phyloP scores from a whole-genome alignment of 1,140 invertebrate genomes.

The Orius laevigatus region DNA sequence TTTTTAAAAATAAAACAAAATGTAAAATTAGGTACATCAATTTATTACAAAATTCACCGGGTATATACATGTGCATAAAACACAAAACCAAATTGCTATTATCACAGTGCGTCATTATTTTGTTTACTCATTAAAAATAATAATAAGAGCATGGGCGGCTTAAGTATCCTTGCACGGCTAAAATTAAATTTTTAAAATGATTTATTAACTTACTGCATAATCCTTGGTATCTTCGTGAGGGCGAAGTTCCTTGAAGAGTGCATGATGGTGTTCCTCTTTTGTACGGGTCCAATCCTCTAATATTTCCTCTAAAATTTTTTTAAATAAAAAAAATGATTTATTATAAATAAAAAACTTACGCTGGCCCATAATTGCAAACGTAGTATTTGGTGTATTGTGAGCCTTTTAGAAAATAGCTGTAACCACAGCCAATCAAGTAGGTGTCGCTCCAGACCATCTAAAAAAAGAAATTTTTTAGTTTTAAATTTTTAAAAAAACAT shows the following conservation, averaged over 20 bases:
- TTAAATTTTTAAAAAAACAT: not conserved
- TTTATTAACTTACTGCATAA: constrained; percentile 47
- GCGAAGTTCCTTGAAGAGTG: constrained; percentile 43
- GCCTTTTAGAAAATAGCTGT: constrained; percentile 56
- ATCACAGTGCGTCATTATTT: not conserved
- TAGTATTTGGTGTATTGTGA: constrained; percentile 58
- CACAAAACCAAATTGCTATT: too few relatives aligned
- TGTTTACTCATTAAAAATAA: not conserved
- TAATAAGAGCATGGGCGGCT: constrained; percentile 9
- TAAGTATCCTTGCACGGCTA: constrained; percentile 10
- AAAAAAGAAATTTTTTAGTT: constrained; percentile 17
- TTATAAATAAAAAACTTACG: constrained; percentile 31
- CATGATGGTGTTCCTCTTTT: constrained; percentile 54
- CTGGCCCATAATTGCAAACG: constrained; percentile 73
- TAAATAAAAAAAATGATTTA: constrained; percentile 4
- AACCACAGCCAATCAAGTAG: constrained; percentile 62
- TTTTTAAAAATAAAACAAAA: too few relatives aligned
- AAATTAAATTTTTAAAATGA: not conserved
- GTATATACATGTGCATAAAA: too few relatives aligned
- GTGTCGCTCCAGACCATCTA: constrained; percentile 67
- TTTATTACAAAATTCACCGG: too few relatives aligned
- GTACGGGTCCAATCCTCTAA: constrained; percentile 56
- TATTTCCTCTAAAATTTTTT: constrained; percentile 53
- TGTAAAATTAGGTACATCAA: too few relatives aligned
- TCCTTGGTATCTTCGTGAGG: constrained; percentile 54